These are phyloP conservation scores for Conops quadrifasciatus DNA, from an alignment of 2,888 invertebrate species.

Conservation along the genomic window DNA sequence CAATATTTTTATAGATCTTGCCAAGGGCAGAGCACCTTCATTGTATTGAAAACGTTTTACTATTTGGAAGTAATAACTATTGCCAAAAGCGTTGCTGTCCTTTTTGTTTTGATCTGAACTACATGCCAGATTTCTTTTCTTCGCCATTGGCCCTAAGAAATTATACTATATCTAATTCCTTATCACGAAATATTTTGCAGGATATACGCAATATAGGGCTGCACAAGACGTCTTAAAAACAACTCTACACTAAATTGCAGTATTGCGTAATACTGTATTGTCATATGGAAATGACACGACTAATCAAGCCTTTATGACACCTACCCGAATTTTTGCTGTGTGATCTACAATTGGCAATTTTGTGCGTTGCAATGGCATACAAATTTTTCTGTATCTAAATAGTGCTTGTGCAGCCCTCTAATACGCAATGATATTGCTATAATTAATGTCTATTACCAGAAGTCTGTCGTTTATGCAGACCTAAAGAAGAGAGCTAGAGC, in stretches of 20 bases:
- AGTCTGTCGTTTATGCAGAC: conserved; percentile 75
- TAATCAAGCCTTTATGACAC: too few species aligned
- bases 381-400: too few species aligned
- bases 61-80: conserved; percentile 20
- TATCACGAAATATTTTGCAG: conserved; percentile 49
- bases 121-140: conserved; percentile 70
- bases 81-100: conserved; percentile 72
- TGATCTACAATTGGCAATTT: too few species aligned
- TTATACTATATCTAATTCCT: conserved; percentile 49
- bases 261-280: too few species aligned
- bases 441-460: conserved; percentile 77
- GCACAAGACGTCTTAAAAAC: too few species aligned
- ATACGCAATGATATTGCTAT: conserved; percentile 77
- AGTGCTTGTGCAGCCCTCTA: too few species aligned
- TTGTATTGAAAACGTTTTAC: conserved; percentile 45
- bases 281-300: too few species aligned
- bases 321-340: too few species aligned
- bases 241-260: too few species aligned
- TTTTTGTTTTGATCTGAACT: conserved; percentile 76
- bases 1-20: conserved; percentile 47
- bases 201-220: too few species aligned
- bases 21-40: conserved; percentile 46
- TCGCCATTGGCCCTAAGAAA: conserved; percentile 62
- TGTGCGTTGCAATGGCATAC: too few species aligned
- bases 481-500: too few species aligned